Evolutionary conservation across 92 coral and sea anemone genomes (phyloP), one percentile per base, ranked within the genome.

Genomic region (Epizoanthus illoricatus): DNA sequence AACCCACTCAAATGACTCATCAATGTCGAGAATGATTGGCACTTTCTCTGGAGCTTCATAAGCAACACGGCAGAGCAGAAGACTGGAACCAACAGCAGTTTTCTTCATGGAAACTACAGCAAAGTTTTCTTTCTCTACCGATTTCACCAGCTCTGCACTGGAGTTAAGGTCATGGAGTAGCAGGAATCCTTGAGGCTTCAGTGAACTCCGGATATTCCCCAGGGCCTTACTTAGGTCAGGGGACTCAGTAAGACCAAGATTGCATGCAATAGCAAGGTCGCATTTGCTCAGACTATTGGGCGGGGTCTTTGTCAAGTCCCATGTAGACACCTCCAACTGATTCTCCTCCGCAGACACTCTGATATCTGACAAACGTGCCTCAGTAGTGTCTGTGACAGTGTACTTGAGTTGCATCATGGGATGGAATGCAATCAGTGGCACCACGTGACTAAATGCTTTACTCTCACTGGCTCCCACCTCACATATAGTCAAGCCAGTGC

Each of bases 401-500:
- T 92, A 92, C 64, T 83, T 80, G 18, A 90, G 88, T 5, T 92
- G 88, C 80, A 92, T 83, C 91, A 87, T 57, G 45, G 97, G 97
- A 73, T 90, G 87, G 5, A 89, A 91, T 43, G 83, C 69, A 21
- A 92, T 41, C 56, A 92, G 69, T 15, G 91, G 88, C 7, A 85
- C 91, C 39, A 88, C 91, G 61, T 71, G 88, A 21, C 86, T 60
- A 36, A 90, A 92, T 3, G 84, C 90, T 62, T 87, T 91, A 21
- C 87, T 90, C 83, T 89, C 93, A 21, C 79, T 87, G 20, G 97
- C 93, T 73, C 93, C 86, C 23, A 92, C 80, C 78, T 92, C 97
- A 36, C 93, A 87, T 21, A 92, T 79, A 45, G 69, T 87, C 11
- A 92, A 84, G 75, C 81, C 85, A 8, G 86, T 79, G 6, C 91